Conservation (phyloP, 2,888 invertebrate species). For the Sceliomorpha sp. region DNA sequence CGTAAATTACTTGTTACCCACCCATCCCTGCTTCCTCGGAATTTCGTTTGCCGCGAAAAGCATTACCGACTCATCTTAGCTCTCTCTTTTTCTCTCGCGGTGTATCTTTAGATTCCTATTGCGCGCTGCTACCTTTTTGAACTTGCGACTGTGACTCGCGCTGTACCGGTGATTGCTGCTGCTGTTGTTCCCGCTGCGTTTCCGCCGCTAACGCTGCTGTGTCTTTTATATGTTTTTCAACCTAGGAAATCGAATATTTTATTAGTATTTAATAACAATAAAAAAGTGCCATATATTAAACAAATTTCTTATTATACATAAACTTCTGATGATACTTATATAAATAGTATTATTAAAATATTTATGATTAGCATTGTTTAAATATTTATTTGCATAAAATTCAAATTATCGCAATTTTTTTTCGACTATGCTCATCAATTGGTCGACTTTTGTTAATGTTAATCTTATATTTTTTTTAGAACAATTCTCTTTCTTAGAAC, state of each 20-base stretch:
- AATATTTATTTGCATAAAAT: too few species aligned
- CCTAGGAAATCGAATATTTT: constrained; percentile 62
- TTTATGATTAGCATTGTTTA: too few species aligned
- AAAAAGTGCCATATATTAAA: constrained; percentile 4
- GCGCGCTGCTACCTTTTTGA: constrained; percentile 76
- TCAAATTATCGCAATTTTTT: too few species aligned
- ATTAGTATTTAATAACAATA: too few species aligned
- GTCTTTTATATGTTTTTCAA: constrained; percentile 78
- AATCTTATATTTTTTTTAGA: too few species aligned
- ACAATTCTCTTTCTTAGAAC: too few species aligned
- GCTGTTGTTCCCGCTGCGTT: too few species aligned
- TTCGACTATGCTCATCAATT: too few species aligned
- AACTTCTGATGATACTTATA: too few species aligned
- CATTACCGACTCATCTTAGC: constrained; percentile 36
- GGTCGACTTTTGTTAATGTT: too few species aligned
- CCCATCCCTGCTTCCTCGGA: constrained; percentile 20
- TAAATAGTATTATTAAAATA: too few species aligned
- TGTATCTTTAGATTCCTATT: constrained; percentile 68
- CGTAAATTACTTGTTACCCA: constrained; percentile 16
- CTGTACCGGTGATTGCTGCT: constrained; percentile 62
- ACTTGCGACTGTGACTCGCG: constrained; percentile 69
- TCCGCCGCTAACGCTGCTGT: constrained; percentile 69
- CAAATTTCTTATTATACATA: constrained; percentile 6
- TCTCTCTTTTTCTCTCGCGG: constrained; percentile 55
- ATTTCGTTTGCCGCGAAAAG: constrained; percentile 42